A percentile compares a stretch with the other conserved stretches of the same genome.
These are phyloP conservation scores for Mylabris sibirica DNA, from an alignment of 2,888 invertebrate genomes.

Conservation along the genomic window DNA sequence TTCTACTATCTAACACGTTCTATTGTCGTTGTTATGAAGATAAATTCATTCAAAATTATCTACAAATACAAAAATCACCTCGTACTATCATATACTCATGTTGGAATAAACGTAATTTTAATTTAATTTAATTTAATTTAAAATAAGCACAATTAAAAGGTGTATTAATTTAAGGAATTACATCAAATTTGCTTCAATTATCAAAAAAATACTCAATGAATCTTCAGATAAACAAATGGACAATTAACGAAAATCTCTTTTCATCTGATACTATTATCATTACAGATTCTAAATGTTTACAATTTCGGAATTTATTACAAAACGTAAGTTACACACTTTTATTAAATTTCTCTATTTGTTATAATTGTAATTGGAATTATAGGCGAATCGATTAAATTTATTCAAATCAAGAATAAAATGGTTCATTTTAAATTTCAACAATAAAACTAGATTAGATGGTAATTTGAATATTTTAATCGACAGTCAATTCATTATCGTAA, in stretches of 20 bases:
- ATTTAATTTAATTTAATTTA: neutral
- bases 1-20: neutral
- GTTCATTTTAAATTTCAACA: neutral
- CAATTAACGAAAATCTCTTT: neutral
- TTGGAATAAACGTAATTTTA: neutral
- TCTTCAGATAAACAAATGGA: neutral
- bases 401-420: neutral
- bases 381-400: neutral
- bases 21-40: neutral
- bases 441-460: neutral
- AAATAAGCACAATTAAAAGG: neutral
- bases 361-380: neutral
- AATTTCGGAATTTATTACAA: neutral
- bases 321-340: neutral
- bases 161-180: neutral
- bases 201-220: neutral
- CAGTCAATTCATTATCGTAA: neutral
- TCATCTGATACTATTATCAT: neutral
- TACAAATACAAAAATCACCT: neutral
- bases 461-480: constrained; percentile 8
- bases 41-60: neutral
- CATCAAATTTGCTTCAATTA: neutral
- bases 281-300: neutral
- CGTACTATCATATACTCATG: neutral
- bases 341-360: neutral